Percentiles rank a stretch among this genome's conserved stretches.
Evolutionary conservation across 1,140 invertebrate genomes (phyloP).

Genomic region (Melipona quadrifasciata): DNA sequence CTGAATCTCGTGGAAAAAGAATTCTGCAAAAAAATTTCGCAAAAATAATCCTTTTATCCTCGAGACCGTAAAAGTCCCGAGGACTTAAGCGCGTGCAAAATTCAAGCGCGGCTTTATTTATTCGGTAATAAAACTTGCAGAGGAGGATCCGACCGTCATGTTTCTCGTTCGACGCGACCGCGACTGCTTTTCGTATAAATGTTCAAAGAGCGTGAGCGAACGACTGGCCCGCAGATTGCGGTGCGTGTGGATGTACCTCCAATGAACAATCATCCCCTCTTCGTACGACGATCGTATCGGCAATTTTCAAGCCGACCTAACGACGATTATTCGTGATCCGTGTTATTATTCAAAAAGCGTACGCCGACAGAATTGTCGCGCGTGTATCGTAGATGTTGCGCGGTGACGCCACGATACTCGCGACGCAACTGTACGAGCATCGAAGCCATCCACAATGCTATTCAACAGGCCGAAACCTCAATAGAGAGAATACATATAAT

Average conservation of each 20-base stretch:
- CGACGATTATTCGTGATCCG: slow-evolving; percentile 39
- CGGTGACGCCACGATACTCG: slow-evolving; percentile 43
- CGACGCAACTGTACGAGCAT: slow-evolving; percentile 43
- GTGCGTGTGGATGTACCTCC: background rate
- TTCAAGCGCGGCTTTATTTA: background rate
- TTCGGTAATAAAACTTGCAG: background rate
- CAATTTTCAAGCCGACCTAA: slow-evolving; percentile 28
- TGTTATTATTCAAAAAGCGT: slow-evolving; percentile 23
- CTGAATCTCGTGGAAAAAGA: background rate
- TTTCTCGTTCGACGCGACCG: background rate
- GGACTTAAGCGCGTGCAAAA: background rate
- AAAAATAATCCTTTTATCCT: background rate
- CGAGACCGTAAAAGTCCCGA: background rate
- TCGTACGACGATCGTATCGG: background rate
- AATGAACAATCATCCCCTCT: slow-evolving; percentile 15
- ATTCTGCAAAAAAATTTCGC: background rate
- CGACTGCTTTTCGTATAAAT: background rate
- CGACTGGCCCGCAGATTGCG: slow-evolving; percentile 1
- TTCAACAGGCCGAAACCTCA: slow-evolving; percentile 29
- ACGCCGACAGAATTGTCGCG: background rate
- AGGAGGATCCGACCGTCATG: background rate
- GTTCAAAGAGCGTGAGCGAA: slow-evolving; percentile 20
- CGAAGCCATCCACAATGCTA: background rate
- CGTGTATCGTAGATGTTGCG: slow-evolving; percentile 40
- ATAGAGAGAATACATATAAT: background rate